Percentiles rank a stretch among this genome's conserved stretches.
phyloP scores from a whole-genome alignment of 1,140 invertebrate species.

The Ostrea edulis region DNA sequence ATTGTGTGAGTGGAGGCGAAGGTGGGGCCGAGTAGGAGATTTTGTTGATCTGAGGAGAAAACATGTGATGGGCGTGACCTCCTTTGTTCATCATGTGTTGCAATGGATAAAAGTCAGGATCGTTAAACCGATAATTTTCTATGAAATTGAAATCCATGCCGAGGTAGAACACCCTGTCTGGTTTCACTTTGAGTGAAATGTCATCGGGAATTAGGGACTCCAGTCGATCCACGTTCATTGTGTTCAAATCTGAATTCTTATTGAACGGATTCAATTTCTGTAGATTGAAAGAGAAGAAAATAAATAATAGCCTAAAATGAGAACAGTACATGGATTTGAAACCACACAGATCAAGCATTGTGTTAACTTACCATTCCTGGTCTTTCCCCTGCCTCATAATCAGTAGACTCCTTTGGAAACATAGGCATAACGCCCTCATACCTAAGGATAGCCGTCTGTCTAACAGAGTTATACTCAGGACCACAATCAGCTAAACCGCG shows the following conservation, averaged over 20 bases:
- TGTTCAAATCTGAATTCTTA: slow-evolving; percentile 30
- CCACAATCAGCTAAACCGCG: slow-evolving; percentile 90
- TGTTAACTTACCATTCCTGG: slow-evolving; percentile 46
- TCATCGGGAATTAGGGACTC: slow-evolving; percentile 78
- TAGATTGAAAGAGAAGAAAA: slow-evolving; percentile 10
- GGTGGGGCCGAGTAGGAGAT: slow-evolving; percentile 89
- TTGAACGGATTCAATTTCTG: slow-evolving; percentile 62
- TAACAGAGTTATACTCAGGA: slow-evolving; percentile 84
- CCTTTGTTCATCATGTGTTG: slow-evolving; percentile 78
- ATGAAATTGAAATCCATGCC: slow-evolving; percentile 92
- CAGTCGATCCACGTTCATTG: slow-evolving; percentile 55
- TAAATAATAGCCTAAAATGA: not conserved
- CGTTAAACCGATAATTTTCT: slow-evolving; percentile 89
- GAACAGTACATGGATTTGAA: not conserved
- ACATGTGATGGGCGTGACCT: slow-evolving; percentile 81
- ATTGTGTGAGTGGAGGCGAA: slow-evolving; percentile 86
- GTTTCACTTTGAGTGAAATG: slow-evolving; percentile 77
- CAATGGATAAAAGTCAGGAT: slow-evolving; percentile 87
- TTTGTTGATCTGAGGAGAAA: slow-evolving; percentile 92
- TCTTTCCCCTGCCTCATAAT: slow-evolving; percentile 50
- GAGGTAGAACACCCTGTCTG: slow-evolving; percentile 86
- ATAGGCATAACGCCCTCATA: slow-evolving; percentile 52
- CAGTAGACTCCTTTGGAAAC: slow-evolving; percentile 46
- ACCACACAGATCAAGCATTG: not conserved
- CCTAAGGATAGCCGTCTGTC: slow-evolving; percentile 85